Base-by-base conservation (phyloP, 92 coral and sea anemone species). In the Phymanthus crucifer region DNA sequence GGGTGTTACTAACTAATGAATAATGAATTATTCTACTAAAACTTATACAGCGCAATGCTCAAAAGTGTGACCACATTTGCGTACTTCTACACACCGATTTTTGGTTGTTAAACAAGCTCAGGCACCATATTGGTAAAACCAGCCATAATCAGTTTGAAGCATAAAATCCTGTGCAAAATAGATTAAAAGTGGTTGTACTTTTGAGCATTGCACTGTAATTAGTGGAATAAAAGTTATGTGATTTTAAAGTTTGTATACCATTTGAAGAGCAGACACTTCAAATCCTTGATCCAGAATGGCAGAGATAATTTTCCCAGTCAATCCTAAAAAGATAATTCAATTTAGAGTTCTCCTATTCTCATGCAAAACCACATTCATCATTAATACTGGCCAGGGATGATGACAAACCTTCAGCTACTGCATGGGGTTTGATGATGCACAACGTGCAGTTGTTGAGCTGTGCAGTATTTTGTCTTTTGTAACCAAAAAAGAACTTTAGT, bases 381-480 rank as follows among this genome's bases (percentile, higher is more conserved):
- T 27, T 3, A 21, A 9, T 27, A 61, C 17, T 61, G 34, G 32
- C 3, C 66, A 58, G 33, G 26, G 34, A 24, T 61, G 14, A 61
- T 6, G n/a, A 61, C 87, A 66, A 4, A 95, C 98, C 97, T 84
- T 91, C 93, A 43, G 76, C 71, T 23, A 95, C 84, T 43, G 98
- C 98, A 80, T 95, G 97, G 8, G 98, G 98, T 66, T 95, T 95
- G 16, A 95, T 74, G 23, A 95, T 70, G 84, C 98, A 93, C 50
- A 93, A 78, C 29, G 98, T 95, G 43, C 93, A 93, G 84, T 93
- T 82, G 45, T 84, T 67, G n/a, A 86, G 84, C 48, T 85, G 54
- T 11, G 98, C 98, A 6, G 97, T 90, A 75, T 82, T 89, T 68
- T 80, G 87, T 54, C 89, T 71, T 73, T 50, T 82, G 65, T 76